These are phyloP conservation scores for Oxycera nigricornis DNA, from an alignment of 2,888 invertebrate genomes.

Conservation along the genomic window DNA sequence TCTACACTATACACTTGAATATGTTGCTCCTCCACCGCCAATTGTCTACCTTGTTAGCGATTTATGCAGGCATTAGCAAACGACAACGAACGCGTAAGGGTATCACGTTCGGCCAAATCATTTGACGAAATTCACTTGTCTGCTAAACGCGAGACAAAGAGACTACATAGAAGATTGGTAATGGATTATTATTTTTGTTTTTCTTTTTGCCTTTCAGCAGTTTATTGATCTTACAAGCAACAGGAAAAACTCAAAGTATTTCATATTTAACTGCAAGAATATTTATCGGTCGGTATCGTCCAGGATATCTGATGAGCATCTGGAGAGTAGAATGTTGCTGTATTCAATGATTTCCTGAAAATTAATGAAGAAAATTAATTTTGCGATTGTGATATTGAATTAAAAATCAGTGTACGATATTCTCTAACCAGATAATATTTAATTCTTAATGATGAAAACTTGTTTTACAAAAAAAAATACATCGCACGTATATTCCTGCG, in stretches of 20 bases:
- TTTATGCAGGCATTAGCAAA: conserved; percentile 1
- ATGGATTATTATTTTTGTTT: too few relatives aligned
- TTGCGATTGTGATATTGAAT: too few relatives aligned
- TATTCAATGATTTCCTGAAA: conserved; percentile 42
- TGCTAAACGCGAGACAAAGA: conserved; percentile 30
- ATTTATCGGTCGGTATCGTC: conserved; percentile 43
- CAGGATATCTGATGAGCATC: conserved; percentile 11
- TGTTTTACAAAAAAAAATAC: too few relatives aligned
- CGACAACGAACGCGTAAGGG: not conserved
- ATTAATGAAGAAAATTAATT: not conserved
- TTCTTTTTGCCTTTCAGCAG: conserved; percentile 23
- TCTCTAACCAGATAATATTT: too few relatives aligned
- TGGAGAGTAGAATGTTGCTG: conserved; percentile 26
- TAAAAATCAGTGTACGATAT: too few relatives aligned
- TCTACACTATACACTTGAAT: conserved; percentile 10
- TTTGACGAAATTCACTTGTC: not conserved
- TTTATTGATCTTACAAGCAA: conserved; percentile 39
- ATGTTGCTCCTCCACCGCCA: not conserved
- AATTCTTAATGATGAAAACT: too few relatives aligned
- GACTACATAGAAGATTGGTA: conserved; percentile 26
- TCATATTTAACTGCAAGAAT: not conserved
- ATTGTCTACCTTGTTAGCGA: not conserved
- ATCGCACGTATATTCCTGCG: too few relatives aligned
- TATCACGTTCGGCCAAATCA: not conserved
- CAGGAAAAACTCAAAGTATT: conserved; percentile 25